Evolutionary conservation across 2,113 vertebrate species (phyloP).

Genomic region (Ivindomyrus marchei): DNA sequence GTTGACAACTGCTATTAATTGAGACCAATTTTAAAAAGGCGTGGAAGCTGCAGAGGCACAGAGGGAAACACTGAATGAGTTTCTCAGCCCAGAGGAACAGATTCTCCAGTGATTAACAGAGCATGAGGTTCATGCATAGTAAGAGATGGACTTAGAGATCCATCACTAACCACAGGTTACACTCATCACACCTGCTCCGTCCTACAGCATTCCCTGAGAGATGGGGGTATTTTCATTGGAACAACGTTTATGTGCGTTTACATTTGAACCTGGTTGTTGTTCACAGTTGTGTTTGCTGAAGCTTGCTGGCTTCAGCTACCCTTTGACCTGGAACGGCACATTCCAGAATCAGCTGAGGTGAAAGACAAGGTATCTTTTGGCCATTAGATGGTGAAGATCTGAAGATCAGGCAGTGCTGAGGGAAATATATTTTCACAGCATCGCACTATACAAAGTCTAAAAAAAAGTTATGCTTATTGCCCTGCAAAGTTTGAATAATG

Average conservation of each 20-base stretch:
- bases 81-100: not conserved
- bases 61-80: not conserved
- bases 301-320: not conserved
- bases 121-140: not conserved
- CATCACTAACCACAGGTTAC: not conserved
- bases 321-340: not conserved
- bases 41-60: not conserved
- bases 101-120: not conserved
- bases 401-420: not conserved
- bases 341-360: not conserved
- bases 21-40: slow-evolving; percentile 3
- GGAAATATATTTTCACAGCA: not conserved
- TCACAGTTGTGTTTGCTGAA: not conserved
- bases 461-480: slow-evolving; percentile 13
- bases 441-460: not conserved
- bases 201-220: not conserved
- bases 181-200: not conserved
- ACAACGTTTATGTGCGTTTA: not conserved
- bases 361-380: not conserved
- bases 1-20: not conserved
- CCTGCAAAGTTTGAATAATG: slow-evolving; percentile 15
- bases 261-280: not conserved
- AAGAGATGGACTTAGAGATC: not conserved
- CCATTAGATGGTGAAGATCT: not conserved
- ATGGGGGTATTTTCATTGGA: not conserved